A percentile compares a stretch with the other conserved stretches of the same genome.
Evolutionary conservation across 2,888 invertebrate genomes (phyloP).

Genomic region (Autographa gamma): DNA sequence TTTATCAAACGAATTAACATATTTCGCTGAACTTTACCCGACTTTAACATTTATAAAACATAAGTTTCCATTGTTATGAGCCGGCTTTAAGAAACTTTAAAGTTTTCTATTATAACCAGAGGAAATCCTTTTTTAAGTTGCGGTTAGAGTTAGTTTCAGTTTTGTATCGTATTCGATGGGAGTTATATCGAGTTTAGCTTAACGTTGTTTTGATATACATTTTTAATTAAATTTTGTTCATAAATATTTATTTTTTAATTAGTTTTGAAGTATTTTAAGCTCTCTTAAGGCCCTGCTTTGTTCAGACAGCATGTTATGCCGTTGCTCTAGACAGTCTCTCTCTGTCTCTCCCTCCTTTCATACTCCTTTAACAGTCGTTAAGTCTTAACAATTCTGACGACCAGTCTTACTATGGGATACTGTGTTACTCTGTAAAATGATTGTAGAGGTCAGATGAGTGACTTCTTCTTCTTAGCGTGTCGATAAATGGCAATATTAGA

Average conservation of each 20-base stretch:
- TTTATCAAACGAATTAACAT: slow-evolving; percentile 60
- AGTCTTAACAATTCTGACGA: too few species aligned
- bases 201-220: not conserved
- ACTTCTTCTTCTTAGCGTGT: too few species aligned
- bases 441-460: too few species aligned
- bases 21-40: slow-evolving; percentile 50
- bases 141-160: slow-evolving; percentile 21
- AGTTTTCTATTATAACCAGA: slow-evolving; percentile 56
- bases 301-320: too few species aligned
- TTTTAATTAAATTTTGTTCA: not conserved
- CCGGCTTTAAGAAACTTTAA: slow-evolving; percentile 43
- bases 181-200: not conserved
- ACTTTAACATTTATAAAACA: slow-evolving; percentile 57
- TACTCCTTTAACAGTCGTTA: too few species aligned
- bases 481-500: too few species aligned
- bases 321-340: too few species aligned
- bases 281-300: too few species aligned
- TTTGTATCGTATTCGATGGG: slow-evolving; percentile 10
- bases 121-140: slow-evolving; percentile 53
- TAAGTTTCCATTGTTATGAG: slow-evolving; percentile 59
- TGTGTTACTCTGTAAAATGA: too few species aligned
- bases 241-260: not conserved
- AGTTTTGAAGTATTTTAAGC: not conserved
- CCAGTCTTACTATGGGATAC: too few species aligned
- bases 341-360: too few species aligned